phyloP scores from a whole-genome alignment of 2,888 invertebrate species.

The Shargacucullia verbasci region DNA sequence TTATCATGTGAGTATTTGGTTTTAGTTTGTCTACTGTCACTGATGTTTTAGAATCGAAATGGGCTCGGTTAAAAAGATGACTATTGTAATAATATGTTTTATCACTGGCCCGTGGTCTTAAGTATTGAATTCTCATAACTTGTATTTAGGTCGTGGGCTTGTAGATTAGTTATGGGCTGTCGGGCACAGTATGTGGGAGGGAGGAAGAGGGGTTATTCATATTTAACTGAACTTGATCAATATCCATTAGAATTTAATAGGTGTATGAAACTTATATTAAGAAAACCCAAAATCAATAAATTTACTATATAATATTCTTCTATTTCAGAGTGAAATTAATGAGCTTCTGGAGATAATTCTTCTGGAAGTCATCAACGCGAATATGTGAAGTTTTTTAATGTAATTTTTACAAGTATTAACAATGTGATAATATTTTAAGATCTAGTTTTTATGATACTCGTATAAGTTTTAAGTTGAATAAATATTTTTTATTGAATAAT shows the following conservation, averaged over 20 bases:
- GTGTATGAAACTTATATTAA: too few relatives aligned
- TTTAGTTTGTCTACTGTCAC: background rate
- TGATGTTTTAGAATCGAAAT: background rate
- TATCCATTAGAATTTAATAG: too few relatives aligned
- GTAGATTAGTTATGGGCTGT: too few relatives aligned
- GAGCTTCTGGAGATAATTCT: constrained; percentile 45
- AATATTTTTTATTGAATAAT: constrained; percentile 3
- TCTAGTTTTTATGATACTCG: constrained; percentile 3
- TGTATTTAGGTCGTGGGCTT: too few relatives aligned
- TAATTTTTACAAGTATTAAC: constrained; percentile 1
- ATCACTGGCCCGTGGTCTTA: too few relatives aligned
- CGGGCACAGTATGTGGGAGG: too few relatives aligned
- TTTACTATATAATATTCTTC: background rate
- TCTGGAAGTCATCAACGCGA: constrained; percentile 39
- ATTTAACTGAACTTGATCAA: too few relatives aligned
- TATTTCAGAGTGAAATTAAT: constrained; percentile 47
- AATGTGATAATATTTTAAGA: background rate
- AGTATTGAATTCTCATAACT: too few relatives aligned
- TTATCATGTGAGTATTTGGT: constrained; percentile 25
- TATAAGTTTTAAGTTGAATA: constrained; percentile 10
- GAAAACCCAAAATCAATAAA: too few relatives aligned
- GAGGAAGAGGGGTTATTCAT: too few relatives aligned
- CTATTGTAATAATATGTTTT: too few relatives aligned
- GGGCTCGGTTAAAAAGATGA: too few relatives aligned
- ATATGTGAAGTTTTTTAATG: constrained; percentile 24